Evolutionary conservation across 2,113 vertebrate genomes (phyloP), one percentile per base, ranked within the genome.

Genomic region (Vidua macroura): DNA sequence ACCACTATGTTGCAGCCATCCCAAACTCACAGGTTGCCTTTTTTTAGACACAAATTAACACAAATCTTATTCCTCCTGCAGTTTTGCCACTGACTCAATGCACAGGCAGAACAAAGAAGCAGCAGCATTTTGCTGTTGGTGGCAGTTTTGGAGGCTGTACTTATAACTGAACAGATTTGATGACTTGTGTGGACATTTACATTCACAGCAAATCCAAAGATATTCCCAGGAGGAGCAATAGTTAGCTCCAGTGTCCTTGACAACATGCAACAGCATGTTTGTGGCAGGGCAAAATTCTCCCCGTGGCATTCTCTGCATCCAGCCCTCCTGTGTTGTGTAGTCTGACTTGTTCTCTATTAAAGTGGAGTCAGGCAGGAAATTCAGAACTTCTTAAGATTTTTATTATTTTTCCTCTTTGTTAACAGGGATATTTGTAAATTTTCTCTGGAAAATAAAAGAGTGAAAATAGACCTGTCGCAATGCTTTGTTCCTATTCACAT

Each of bases 191-290:
- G 5, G 58, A 70, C 68, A 81, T 94, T 95, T 74, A 77, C 10
- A 90, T 91, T 95, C 78, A 68, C 43, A 59, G 70, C 67, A 83
- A 76, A 82, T 92, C 70, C 43, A 30, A 55, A 58, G 31, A 53
- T 69, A 69, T 80, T 91, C 82, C 63, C 84, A 85, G 51, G 33
- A 87, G 89, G 13, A 89, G 11, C n/a, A 66, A 35, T 52, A 60
- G 67, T 93, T 92, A 93, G 73, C 59, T 77, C 55, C 35, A 31
- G 74, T 69, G 76, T 92, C 88, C 90, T 93, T 90, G 83, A 90
- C 85, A 95, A 88, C 35, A 35, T 35, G 63, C 58, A 93, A 76
- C 84, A 87, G 6, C 41, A 33, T 69, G 53, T 84, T 79, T 78
- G 28, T 81, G 62, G 49, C 73, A 78, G 46, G 27, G 41, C 51